phyloP scores from a whole-genome alignment of 2,888 invertebrate species.

The Caradrina clavipalpis region DNA sequence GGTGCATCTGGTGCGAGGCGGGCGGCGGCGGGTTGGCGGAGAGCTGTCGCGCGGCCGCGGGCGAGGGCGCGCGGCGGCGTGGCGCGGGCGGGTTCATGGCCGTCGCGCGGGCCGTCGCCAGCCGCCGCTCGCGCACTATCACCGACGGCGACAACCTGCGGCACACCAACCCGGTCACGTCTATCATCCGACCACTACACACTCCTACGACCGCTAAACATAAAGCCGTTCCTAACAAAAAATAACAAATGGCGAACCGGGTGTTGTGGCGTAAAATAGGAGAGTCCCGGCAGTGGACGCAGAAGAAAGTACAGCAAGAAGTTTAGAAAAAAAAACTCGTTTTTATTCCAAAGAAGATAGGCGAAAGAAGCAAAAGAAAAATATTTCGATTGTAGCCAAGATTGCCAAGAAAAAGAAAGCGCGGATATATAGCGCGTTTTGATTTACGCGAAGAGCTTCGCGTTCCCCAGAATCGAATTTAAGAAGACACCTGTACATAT shows the following conservation, averaged over 20 bases:
- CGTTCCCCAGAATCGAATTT: slow-evolving; percentile 38
- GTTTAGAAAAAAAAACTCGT: slow-evolving; percentile 41
- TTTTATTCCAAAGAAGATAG: slow-evolving; percentile 45
- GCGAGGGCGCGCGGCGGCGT: slow-evolving; percentile 87
- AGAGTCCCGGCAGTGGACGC: slow-evolving; percentile 47
- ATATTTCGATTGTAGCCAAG: slow-evolving; percentile 33
- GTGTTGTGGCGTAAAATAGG: slow-evolving; percentile 32
- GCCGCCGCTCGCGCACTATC: slow-evolving; percentile 92
- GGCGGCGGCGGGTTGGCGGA: slow-evolving; percentile 92
- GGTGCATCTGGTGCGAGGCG: slow-evolving; percentile 74
- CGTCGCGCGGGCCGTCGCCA: slow-evolving; percentile 92
- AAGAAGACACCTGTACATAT: slow-evolving; percentile 40
- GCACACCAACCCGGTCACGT: slow-evolving; percentile 5
- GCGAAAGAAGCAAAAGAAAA: slow-evolving; percentile 45
- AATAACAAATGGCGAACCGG: slow-evolving; percentile 2
- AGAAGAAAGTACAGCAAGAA: slow-evolving; percentile 50
- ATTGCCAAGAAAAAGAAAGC: slow-evolving; percentile 38
- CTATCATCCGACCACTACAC: not conserved
- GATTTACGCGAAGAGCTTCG: slow-evolving; percentile 48
- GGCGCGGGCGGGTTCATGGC: slow-evolving; percentile 95
- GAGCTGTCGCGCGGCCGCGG: slow-evolving; percentile 86
- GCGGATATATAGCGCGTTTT: slow-evolving; percentile 46
- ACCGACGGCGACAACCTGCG: slow-evolving; percentile 91
- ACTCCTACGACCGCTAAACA: not conserved
- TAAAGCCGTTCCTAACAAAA: not conserved